phyloP scores from a whole-genome alignment of 2,113 vertebrate species.

The Ellobius talpinus region DNA sequence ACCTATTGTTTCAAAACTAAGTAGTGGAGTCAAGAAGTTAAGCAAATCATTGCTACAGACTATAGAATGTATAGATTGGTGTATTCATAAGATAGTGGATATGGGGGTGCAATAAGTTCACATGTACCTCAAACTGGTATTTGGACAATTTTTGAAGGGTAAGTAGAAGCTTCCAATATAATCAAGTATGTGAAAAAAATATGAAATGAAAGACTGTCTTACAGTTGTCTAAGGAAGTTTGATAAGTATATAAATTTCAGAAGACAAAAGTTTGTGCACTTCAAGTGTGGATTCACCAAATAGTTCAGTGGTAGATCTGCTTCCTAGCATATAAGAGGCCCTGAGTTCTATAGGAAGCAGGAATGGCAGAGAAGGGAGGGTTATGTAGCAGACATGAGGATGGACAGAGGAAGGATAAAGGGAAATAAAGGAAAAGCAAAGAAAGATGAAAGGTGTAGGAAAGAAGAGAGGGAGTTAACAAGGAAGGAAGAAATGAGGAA shows the following conservation, averaged over 20 bases:
- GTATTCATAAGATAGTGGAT: not conserved
- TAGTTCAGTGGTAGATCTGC: not conserved
- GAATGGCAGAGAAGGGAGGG: not conserved
- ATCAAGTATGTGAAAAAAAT: not conserved
- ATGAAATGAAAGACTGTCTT: not conserved
- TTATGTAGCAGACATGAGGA: too few species aligned
- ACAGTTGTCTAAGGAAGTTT: not conserved
- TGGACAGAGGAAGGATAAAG: not conserved
- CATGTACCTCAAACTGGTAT: not conserved
- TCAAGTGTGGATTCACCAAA: not conserved
- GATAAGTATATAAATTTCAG: not conserved
- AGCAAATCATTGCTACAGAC: not conserved
- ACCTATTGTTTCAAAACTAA: not conserved
- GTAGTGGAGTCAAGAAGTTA: not conserved
- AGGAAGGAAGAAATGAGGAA: not conserved
- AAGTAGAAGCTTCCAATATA: not conserved
- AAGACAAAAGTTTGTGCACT: not conserved
- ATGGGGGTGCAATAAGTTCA: not conserved
- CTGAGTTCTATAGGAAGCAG: not conserved
- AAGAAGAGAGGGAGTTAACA: not conserved
- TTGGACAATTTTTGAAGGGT: not conserved
- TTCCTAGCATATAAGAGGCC: not conserved
- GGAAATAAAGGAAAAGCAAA: not conserved
- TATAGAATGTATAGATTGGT: not conserved
- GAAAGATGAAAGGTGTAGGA: not conserved